These are phyloP conservation scores for Drosophila sulfurigaster DNA, from an alignment of 1,140 invertebrate species.

Conservation along the genomic window DNA sequence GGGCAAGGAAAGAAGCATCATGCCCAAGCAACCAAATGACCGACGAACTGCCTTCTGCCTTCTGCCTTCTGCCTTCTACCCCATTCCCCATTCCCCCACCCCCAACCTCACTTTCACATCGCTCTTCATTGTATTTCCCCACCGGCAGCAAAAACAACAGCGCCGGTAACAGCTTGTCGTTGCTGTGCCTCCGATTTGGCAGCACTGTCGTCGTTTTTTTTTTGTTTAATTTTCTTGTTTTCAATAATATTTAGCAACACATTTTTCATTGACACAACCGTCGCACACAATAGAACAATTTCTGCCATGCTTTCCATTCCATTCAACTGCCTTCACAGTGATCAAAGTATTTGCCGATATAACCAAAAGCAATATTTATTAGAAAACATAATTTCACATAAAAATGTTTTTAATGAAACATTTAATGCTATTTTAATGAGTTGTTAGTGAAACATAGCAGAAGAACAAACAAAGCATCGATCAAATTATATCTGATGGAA, in stretches of 20 bases:
- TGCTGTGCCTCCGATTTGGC: conserved; percentile 32
- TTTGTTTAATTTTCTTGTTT: conserved; percentile 57
- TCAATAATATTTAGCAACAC: conserved; percentile 70
- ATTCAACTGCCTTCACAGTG: not conserved
- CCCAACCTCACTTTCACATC: not conserved
- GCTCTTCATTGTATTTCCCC: not conserved
- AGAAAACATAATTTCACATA: conserved; percentile 1
- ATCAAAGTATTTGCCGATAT: conserved; percentile 12
- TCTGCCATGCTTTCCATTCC: conserved; percentile 6
- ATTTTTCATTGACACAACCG: conserved; percentile 55
- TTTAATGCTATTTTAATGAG: conserved; percentile 3
- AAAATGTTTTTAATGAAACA: not conserved
- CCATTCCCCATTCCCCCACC: not conserved
- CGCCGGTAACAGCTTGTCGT: conserved; percentile 18
- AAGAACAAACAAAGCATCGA: too few relatives aligned
- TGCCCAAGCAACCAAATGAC: conserved; percentile 62
- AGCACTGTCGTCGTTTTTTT: conserved; percentile 49
- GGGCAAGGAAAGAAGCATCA: conserved; percentile 55
- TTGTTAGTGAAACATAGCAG: conserved; percentile 10
- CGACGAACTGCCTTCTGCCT: conserved; percentile 46
- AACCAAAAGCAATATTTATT: not conserved
- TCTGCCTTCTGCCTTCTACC: conserved; percentile 26
- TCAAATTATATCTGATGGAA: too few relatives aligned
- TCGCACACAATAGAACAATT: conserved; percentile 50
- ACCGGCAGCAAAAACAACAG: conserved; percentile 6